Evolutionary conservation across 1,140 invertebrate species (phyloP), one percentile per base, ranked within the genome.

Genomic region (Halesus radiatus): DNA sequence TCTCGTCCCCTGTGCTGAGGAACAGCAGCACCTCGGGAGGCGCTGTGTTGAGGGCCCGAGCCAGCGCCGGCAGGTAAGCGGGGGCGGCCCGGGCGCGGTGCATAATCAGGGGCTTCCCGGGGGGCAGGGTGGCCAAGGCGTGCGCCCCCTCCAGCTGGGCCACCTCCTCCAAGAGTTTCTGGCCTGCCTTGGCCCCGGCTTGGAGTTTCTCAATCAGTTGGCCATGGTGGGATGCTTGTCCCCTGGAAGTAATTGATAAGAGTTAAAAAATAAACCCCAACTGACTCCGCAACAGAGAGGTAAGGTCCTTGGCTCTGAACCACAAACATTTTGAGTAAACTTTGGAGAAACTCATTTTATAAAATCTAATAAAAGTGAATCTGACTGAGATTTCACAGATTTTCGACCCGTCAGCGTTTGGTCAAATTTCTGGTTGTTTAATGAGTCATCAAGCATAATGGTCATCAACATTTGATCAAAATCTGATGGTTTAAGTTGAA

Each of bases 11-110:
- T 10, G 93, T 91, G 6, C 91, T 93, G 56, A 95, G 79, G 74
- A 95, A 92, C 56, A 94, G 86, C 76, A 94, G 89, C 56, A 93
- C 83, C 45, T 88, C 87, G 82, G 91, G 89, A 4, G 85, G 87
- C 7, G 22, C 29, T 0, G 37, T 6, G 64, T 91, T 90, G 82
- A 93, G 88, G 0, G 93, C 90, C 84, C 93, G 92, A 77, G 90
- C 90, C 16, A 95, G 87, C 56, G 88, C 90, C 81, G 92, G 91
- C 84, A 95, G 93, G 84, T 94, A 96, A 76, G 95, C 94, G 45
- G 91, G 88, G 79, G 94, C 94, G 10, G 92, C 94, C 84, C 95
- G 94, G 82, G 93, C 94, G 73, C 93, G 93, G 87, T 91, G 92
- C 83, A 92, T 86, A 56, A 64, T 4, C 7, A 64, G 60, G 15